phyloP scores from a whole-genome alignment of 2,113 vertebrate genomes.

The Ctenomys sociabilis region DNA sequence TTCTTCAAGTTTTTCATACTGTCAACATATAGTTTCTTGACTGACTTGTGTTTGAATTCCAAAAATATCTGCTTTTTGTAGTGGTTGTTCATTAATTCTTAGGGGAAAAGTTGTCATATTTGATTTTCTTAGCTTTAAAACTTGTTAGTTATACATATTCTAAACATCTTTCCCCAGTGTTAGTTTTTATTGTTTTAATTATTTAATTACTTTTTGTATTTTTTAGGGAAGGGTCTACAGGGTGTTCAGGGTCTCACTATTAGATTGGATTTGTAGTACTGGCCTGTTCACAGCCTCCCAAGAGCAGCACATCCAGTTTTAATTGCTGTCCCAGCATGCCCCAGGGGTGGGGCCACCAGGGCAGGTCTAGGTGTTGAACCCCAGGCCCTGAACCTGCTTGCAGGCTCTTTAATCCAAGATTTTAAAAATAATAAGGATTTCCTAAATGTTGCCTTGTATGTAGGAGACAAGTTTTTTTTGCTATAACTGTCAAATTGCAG shows the following conservation, averaged over 20 bases:
- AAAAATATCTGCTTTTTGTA: conserved; percentile 62
- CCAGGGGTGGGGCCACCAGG: no score
- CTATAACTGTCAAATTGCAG: neutral
- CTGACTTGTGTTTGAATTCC: conserved; percentile 62
- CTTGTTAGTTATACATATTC: conserved; percentile 9
- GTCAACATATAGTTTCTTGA: conserved; percentile 46
- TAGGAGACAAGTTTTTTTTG: neutral
- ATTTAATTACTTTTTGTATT: no score
- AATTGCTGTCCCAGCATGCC: no score
- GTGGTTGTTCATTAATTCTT: neutral
- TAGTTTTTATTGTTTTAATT: neutral
- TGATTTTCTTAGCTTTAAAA: conserved; percentile 54
- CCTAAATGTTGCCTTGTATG: neutral
- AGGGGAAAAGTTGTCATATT: neutral
- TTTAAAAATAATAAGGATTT: conserved; percentile 14
- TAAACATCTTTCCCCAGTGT: conserved; percentile 33
- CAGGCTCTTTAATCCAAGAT: neutral
- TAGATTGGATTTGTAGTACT: no score
- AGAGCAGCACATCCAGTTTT: no score
- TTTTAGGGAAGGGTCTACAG: no score
- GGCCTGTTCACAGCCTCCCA: no score
- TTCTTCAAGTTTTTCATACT: conserved; percentile 70
- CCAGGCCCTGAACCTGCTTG: no score
- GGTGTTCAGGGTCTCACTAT: no score
- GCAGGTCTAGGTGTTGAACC: no score